A percentile compares a stretch with the other conserved stretches of the same genome.
Conservation (phyloP, 2,113 vertebrate genomes). For the Megaptera novaeangliae region DNA sequence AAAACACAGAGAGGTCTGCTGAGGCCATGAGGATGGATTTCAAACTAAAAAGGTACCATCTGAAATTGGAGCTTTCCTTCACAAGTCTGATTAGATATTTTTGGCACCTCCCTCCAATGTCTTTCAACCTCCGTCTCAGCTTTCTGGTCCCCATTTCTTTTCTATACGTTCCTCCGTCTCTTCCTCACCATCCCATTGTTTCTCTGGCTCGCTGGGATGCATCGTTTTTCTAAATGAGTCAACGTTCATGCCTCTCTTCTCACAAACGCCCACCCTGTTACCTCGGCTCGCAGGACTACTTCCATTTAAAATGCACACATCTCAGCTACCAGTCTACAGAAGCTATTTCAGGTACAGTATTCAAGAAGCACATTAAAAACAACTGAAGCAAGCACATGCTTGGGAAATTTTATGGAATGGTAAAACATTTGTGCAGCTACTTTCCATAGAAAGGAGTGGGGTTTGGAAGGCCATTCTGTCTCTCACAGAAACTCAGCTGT, state of each 20-base stretch:
- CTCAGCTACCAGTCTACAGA: not conserved
- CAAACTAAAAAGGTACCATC: accelerated
- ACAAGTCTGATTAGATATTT: not conserved
- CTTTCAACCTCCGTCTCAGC: not conserved
- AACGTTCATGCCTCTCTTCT: accelerated
- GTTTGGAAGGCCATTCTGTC: slow-evolving; percentile 7
- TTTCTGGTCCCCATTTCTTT: not conserved
- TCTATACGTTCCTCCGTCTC: accelerated
- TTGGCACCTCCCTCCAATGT: too few species aligned
- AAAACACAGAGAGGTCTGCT: not conserved
- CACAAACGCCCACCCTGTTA: not conserved
- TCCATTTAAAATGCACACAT: not conserved
- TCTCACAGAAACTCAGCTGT: slow-evolving; percentile 46
- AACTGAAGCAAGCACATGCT: not conserved
- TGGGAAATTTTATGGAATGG: not conserved
- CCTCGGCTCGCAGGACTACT: accelerated
- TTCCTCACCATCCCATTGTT: not conserved
- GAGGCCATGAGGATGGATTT: accelerated
- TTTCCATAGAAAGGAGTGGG: not conserved
- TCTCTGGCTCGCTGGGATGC: not conserved
- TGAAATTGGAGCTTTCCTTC: not conserved
- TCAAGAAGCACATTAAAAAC: not conserved
- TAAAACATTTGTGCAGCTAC: not conserved
- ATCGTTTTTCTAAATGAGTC: not conserved
- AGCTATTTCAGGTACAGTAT: not conserved